Conservation (phyloP, 92 coral and sea anemone genomes). For the Muricea muricata region DNA sequence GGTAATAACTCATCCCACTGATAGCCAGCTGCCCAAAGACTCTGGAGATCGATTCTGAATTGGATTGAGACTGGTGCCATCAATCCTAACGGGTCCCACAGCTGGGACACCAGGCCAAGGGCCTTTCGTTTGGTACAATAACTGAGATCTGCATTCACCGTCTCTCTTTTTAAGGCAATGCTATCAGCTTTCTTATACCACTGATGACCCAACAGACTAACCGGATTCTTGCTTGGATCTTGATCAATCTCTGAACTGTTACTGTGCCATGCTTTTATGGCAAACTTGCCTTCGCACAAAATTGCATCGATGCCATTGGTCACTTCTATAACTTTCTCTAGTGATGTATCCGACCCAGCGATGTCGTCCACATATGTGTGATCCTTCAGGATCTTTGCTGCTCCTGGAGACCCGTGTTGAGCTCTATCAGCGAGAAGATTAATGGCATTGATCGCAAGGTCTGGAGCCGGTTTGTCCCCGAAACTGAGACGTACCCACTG, state of each 20-base stretch:
- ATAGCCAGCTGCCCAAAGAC: slow-evolving; percentile 15
- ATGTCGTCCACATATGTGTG: slow-evolving; percentile 5
- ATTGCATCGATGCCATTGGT: neutral
- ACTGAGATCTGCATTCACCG: neutral
- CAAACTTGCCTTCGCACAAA: neutral
- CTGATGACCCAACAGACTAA: neutral
- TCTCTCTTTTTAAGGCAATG: neutral
- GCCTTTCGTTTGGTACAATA: neutral
- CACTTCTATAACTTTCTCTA: neutral
- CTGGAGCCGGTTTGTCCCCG: slow-evolving; percentile 18
- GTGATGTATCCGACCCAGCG: neutral
- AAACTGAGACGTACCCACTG: slow-evolving; percentile 22
- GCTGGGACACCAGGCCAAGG: neutral
- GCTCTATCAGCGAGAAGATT: slow-evolving; percentile 7
- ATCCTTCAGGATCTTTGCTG: neutral
- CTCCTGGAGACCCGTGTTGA: neutral
- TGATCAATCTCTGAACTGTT: neutral
- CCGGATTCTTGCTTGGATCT: neutral
- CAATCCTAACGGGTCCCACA: slow-evolving; percentile 59
- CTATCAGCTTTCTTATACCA: slow-evolving; percentile 4
- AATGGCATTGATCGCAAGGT: neutral
- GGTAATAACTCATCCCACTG: neutral
- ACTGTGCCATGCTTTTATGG: slow-evolving; percentile 1
- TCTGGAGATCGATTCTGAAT: slow-evolving; percentile 45
- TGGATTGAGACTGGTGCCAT: slow-evolving; percentile 37